Evolutionary conservation across 2,113 vertebrate species (phyloP).

Genomic region (Rousettus leschenaultii): DNA sequence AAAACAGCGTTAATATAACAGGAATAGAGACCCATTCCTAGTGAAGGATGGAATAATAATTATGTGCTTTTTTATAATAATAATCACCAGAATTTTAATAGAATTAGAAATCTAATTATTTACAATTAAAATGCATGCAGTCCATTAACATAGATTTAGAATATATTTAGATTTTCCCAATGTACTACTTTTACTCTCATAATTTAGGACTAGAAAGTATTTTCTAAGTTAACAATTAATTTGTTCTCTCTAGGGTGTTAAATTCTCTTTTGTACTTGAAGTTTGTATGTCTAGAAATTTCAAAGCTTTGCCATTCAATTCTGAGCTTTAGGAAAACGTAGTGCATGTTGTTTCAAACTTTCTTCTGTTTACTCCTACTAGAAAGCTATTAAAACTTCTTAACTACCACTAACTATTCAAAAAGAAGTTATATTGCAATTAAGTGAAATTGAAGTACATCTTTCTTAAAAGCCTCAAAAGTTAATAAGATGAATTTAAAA

Average conservation of each 20-base stretch:
- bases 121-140: not conserved
- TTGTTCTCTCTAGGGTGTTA: not conserved
- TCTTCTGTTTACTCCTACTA: not conserved
- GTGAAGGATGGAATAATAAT: not conserved
- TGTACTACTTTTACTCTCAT: not conserved
- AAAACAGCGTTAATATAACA: not conserved
- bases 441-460: not conserved
- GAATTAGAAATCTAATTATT: slow-evolving; percentile 52
- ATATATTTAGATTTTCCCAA: slow-evolving; percentile 11
- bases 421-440: not conserved
- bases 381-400: not conserved
- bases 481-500: not conserved
- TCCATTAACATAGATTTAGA: not conserved
- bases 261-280: not conserved
- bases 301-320: not conserved
- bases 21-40: not conserved
- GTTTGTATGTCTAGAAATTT: not conserved
- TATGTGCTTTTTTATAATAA: not conserved
- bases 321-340: not conserved
- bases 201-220: not conserved
- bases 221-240: not conserved
- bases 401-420: not conserved
- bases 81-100: slow-evolving; percentile 23
- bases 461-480: not conserved
- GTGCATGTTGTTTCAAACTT: not conserved